Evolutionary conservation across 2,797 vertebrate species (phyloP), one percentile per base, ranked within the genome.

Genomic region (Rhabdomys pumilio): DNA sequence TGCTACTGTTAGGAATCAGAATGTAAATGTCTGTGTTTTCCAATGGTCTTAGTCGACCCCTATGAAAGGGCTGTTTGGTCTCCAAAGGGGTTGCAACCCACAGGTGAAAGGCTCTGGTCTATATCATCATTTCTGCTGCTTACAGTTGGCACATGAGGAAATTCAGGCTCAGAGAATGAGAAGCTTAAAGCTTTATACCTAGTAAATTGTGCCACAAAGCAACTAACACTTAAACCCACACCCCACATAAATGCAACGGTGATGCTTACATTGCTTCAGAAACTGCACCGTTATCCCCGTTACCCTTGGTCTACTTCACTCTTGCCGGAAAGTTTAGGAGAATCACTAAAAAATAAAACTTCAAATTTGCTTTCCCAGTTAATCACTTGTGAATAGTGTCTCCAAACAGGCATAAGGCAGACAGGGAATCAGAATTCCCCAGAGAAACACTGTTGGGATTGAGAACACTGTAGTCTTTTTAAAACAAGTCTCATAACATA

Each of bases 81-180:
- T 41, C 26, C 41, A 63, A 65, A 47, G 59, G 82, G 10, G 26
- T 83, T 41, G 5, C 29, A 41, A 44, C 24, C 4, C 57, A 29
- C 57, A 44, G 38, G 57, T 83, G n/a, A 63, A 15, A 12, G 29
- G 57, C 57, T 19, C 57, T 63, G 41, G 26, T 86, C 20, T 63
- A 92, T 61, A 38, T 5, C 24, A 67, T 92, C 94, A 82, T 55
- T 94, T 92, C 13, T 82, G 29, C 41, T 31, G 92, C n/a, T 59
- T 72, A 24, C 41, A 77, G 82, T 38, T 75, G 31, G 4, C 57
- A 92, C 24, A 47, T 47, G 59, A 63, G 41, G 31, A 84, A 31
- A 63, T 31, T 11, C 8, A 84, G 41, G 26, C 38, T 79, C 67
- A 87, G 26, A 82, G 47, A 89, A 53, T n/a, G 38, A 87, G 15